Evolutionary conservation across 2,888 invertebrate species (phyloP).

Genomic region (Dromius quadrimaculatus): DNA sequence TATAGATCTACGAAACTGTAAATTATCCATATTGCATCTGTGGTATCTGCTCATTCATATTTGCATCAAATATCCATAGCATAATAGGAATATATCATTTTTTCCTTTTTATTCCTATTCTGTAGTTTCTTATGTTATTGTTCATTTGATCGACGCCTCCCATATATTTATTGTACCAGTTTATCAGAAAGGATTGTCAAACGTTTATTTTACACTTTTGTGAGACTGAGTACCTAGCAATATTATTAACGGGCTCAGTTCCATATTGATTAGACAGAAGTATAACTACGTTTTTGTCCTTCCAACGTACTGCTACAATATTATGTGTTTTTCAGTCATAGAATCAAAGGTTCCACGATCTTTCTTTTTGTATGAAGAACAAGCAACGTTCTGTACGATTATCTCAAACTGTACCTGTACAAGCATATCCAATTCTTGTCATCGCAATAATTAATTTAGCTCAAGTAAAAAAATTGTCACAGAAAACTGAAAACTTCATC

Average conservation of each 20-base stretch:
- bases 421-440: slow-evolving; percentile 12
- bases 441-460: background rate
- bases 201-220: slow-evolving; percentile 4
- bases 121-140: background rate
- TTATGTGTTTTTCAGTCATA: background rate
- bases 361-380: slow-evolving; percentile 46
- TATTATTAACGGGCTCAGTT: background rate
- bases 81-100: slow-evolving; percentile 9
- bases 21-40: background rate
- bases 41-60: background rate
- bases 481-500: background rate
- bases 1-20: slow-evolving; percentile 6
- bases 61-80: slow-evolving; percentile 3
- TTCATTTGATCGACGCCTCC: background rate
- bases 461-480: slow-evolving; percentile 21
- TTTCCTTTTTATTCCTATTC: background rate
- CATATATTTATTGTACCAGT: background rate
- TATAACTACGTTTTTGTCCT: background rate
- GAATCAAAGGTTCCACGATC: slow-evolving; percentile 20
- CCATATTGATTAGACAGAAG: background rate
- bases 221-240: background rate
- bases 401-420: slow-evolving; percentile 49
- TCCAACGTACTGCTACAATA: slow-evolving; percentile 1
- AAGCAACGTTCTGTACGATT: slow-evolving; percentile 44
- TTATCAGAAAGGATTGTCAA: background rate